Evolutionary conservation across 2,888 invertebrate genomes (phyloP), one percentile per base, ranked within the genome.

Genomic region (Trypoxylon attenuatum): DNA sequence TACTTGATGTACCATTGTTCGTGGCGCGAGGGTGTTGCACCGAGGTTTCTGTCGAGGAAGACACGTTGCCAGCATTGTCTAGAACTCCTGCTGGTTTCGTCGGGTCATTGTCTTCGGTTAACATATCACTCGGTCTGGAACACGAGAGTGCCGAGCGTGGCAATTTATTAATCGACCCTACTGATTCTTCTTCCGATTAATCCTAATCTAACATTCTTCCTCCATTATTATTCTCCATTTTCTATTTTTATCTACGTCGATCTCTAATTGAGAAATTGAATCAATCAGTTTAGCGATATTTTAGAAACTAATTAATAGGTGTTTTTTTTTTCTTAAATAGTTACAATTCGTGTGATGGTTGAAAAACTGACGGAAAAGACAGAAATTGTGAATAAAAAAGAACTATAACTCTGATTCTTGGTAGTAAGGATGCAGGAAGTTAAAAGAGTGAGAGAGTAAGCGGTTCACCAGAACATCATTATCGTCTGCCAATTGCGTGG

Each of bases 91-190:
- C 85, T 74, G 85, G 84, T 82, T 87, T 87, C 46, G 85, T 86
- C 77, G 84, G 86, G 76, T 85, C 85, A 85, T 86, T 87, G 80
- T 86, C 85, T 82, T 86, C 85, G 83, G 87, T 86, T 85, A 87
- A 86, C 87, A 87, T 87, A 86, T 85, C 87, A 84, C 82, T 78
- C 78, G 72, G 73, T 71, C 85, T 86, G 77, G 45, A 84, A 76
- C 43, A 65, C 25, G 29, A 43, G 47, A 0, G 10, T n/a, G 55
- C n/a, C 2, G 18, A 50, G 13, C 21, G 6, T 19, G 2, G n/a
- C n/a, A 16, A 38, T 47, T 56, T 46, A 23, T 41, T 13, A 38
- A 23, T 38, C 8, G 19, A 10, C n/a, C 5, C 8, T 2, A 27
- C 27, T 27, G 27, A 33, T 6, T 13, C 13, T n/a, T 13, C n/a